Base-by-base conservation (phyloP, 1,140 invertebrate genomes). In the Samia ricini region DNA sequence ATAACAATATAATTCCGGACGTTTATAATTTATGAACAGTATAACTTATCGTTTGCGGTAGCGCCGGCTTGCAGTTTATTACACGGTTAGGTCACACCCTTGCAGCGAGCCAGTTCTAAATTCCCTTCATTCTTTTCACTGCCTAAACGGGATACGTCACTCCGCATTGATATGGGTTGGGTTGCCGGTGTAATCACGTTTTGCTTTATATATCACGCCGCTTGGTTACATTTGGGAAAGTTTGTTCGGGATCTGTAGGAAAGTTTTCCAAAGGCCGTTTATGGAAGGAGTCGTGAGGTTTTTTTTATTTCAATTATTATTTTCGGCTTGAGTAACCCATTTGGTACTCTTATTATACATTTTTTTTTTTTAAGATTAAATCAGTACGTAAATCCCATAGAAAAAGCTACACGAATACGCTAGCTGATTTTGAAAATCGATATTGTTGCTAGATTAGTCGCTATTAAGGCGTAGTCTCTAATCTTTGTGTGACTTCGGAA, bases 141-240 rank as follows among this genome's bases (percentile, higher is more conserved):
- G 52, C 10, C 6, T 42, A 42, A 42, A 42, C 20, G 24, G 50
- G 22, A 52, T 52, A 23, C 21, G 52, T 55, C 52, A 55, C 52
- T 55, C 52, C 20, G 22, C 52, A 55, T 55, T 55, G 52, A 55
- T 55, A 55, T 24, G 52, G 52, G 52, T 55, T 5, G 10, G 20
- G 52, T 23, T 52, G 50, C 20, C 50, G 50, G 20, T 15, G 19
- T n/a, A 55, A 55, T 55, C 52, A n/a, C 22, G 24, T 55, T 55
- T 55, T 55, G 52, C 52, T 55, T 55, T 55, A 55, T 55, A 55
- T 55, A n/a, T 55, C 52, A 55, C 52, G 10, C 52, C 24, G 15
- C 2, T 55, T 55, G 6, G 19, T 7, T 15, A 52, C 22, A 12
- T 55, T 23, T 10, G 12, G 4, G 10, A 23, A 24, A 15, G 5